Evolutionary conservation across 2,797 vertebrate genomes (phyloP).

Genomic region (Iguana delicatissima): DNA sequence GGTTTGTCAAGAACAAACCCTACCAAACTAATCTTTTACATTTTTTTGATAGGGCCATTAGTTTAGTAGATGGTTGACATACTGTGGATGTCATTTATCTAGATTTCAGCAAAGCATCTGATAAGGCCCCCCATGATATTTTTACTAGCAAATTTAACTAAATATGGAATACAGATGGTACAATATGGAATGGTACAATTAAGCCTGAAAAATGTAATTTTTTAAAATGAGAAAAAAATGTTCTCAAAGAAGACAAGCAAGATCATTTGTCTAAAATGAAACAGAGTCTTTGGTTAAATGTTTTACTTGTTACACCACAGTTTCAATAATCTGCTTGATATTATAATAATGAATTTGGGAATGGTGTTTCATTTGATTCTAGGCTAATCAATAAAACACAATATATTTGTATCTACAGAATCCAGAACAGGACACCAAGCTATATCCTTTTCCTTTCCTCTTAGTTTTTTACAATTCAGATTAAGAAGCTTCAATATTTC

Average conservation of each 20-base stretch:
- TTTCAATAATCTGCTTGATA: slow-evolving; percentile 35
- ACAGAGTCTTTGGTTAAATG: background rate
- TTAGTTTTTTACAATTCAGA: slow-evolving; percentile 52
- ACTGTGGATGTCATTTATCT: too few species aligned
- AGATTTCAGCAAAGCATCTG: too few species aligned
- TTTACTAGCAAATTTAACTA: too few species aligned
- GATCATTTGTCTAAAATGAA: background rate
- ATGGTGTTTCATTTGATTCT: slow-evolving; percentile 55
- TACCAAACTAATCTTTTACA: too few species aligned
- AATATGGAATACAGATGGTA: too few species aligned
- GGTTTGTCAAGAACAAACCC: too few species aligned
- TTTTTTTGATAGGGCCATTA: too few species aligned
- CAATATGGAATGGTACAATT: too few species aligned
- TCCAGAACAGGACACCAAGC: fast-evolving
- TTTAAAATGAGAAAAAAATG: too few species aligned
- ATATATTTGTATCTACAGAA: slow-evolving; percentile 37
- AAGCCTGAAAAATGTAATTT: background rate
- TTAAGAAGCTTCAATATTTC: slow-evolving; percentile 32
- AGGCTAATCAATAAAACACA: slow-evolving; percentile 49
- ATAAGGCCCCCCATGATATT: too few species aligned
- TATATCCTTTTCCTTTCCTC: background rate
- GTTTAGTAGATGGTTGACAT: too few species aligned
- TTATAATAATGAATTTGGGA: slow-evolving; percentile 49
- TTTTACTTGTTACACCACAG: background rate
- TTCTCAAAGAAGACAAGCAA: background rate